Evolutionary conservation across 2,113 vertebrate species (phyloP).

Genomic region (Amia ocellicauda): DNA sequence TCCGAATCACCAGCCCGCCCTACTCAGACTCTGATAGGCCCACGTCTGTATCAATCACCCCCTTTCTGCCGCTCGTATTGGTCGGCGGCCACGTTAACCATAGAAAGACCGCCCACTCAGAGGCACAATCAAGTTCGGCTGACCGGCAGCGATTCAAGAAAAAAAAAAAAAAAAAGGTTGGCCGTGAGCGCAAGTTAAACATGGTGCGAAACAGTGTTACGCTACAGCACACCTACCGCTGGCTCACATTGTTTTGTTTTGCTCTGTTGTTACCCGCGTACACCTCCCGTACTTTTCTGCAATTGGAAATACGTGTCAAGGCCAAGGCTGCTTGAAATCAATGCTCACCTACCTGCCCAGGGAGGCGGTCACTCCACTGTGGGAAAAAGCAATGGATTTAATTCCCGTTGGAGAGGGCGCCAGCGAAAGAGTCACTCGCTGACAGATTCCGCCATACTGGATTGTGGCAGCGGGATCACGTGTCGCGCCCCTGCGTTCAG

Average conservation of each 20-base stretch:
- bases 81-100: constrained; percentile 1
- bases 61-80: constrained; percentile 5
- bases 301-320: neutral
- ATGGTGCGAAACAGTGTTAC: constrained; percentile 6
- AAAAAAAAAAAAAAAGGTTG: neutral
- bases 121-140: constrained; percentile 1
- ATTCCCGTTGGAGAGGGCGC: constrained; percentile 46
- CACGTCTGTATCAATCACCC: constrained; percentile 9
- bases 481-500: constrained; percentile 53
- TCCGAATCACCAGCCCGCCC: neutral
- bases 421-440: constrained; percentile 33
- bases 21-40: constrained; percentile 8
- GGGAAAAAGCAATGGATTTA: constrained; percentile 24
- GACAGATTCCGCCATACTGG: constrained; percentile 60
- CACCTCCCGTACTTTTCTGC: neutral
- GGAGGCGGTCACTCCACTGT: constrained; percentile 17
- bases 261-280: neutral
- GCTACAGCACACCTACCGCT: constrained; percentile 1
- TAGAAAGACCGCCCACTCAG: constrained; percentile 9
- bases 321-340: neutral
- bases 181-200: constrained; percentile 5
- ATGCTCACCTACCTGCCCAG: constrained; percentile 31
- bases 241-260: constrained; percentile 25
- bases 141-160: constrained; percentile 5
- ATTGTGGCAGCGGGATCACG: constrained; percentile 51